phyloP scores from a whole-genome alignment of 2,797 vertebrate species.

The Crenichthys baileyi region DNA sequence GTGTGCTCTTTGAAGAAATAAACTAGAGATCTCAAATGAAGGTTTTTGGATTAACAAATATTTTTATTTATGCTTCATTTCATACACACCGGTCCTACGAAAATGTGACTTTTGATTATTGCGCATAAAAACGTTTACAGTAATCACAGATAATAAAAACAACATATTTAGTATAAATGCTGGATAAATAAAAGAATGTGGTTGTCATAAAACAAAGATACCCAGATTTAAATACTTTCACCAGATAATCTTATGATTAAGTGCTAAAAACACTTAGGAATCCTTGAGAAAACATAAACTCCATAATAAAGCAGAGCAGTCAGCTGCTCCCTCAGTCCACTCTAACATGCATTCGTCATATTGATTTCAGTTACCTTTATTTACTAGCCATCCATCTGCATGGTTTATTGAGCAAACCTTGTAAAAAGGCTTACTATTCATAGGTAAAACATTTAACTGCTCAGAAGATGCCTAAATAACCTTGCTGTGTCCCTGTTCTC shows the following conservation, averaged over 20 bases:
- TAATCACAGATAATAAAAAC: not conserved
- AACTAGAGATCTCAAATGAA: too few species aligned
- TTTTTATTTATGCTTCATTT: too few species aligned
- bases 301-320: not conserved
- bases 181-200: not conserved
- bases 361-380: not conserved
- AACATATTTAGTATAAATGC: not conserved
- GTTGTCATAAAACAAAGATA: not conserved
- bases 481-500: not conserved
- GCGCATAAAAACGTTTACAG: too few species aligned
- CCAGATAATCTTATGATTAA: not conserved
- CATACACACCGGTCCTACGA: too few species aligned
- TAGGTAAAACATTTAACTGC: constrained; percentile 1
- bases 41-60: too few species aligned
- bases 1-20: too few species aligned
- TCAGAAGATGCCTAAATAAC: not conserved
- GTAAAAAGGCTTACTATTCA: not conserved
- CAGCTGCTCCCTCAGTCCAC: not conserved
- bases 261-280: too few species aligned
- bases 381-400: not conserved
- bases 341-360: not conserved
- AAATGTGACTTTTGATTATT: too few species aligned
- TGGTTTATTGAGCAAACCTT: not conserved
- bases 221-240: not conserved
- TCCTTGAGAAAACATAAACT: too few species aligned